Evolutionary conservation across 2,888 invertebrate species (phyloP), one percentile per base, ranked within the genome.

Genomic region (Amphipyra tragopoginis): DNA sequence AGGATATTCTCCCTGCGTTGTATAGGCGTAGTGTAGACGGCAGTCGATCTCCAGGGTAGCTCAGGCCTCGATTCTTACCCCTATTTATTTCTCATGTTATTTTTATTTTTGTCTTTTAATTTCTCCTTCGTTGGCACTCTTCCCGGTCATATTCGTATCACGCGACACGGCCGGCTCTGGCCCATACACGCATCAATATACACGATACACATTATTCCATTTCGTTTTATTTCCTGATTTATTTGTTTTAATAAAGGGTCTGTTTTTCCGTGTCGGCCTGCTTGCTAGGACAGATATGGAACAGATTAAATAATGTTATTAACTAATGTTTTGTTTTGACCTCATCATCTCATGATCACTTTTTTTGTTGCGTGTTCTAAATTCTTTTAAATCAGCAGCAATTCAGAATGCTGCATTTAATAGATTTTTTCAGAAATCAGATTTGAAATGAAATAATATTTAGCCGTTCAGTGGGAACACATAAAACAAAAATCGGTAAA

Each of bases 91-190:
- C 50, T 81, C 79, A 77, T 63, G 77, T 76, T 81, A 66, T 83
- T 82, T 77, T 77, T 77, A 72, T 80, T 80, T 77, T 80, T 81
- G 82, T 86, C 77, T 84, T 83, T 84, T 81, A 60, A 62, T 53
- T 63, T 43, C 50, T 65, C 53, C 63, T 72, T 49, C 61, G 51
- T 75, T 75, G 76, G 90, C 92, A 93, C 91, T 89, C 84, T 86
- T 86, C 82, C 78, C 77, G 86, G 92, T 93, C 93, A 92, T 93
- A 92, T 93, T 90, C 87, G 85, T 91, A 90, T 90, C 93, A 91
- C 90, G 87, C 76, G 85, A 93, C 93, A 92, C 92, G 89, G 88
- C 84, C 85, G 29, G 15, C n/a, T 44, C 65, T 51, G 59, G 80
- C 82, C 78, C 81, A 7, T 85, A 93, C 93, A 93, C 89, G 88